Evolutionary conservation across 1,140 invertebrate species (phyloP), one percentile per base, ranked within the genome.

Genomic region (Cydia pomonella): DNA sequence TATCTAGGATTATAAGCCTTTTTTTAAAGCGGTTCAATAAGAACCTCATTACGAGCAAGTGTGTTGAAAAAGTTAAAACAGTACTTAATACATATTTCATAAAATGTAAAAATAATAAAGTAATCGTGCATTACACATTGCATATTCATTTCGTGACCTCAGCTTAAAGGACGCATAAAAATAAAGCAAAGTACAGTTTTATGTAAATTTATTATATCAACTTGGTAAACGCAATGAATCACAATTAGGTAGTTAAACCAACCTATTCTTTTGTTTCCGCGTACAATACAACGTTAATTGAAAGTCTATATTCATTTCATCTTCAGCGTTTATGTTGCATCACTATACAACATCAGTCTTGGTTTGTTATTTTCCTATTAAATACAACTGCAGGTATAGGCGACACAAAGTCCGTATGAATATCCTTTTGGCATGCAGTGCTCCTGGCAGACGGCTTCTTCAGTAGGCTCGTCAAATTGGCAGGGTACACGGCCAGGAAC

Each of bases 381-480:
- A 5, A 81, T 72, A 72, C 90, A 91, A 78, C 82, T 89, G 76
- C 91, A 92, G 27, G 80, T 87, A 10, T 80, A 77, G 23, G 82
- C 84, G 29, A 89, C 80, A 59, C 89, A 92, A 23, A 92, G 77
- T 5, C 88, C 88, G 75, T 85, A 88, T 27, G 85, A 83, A 50
- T 90, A 90, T 73, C 88, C 87, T 78, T 90, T 90, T 29, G 84
- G 87, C 10, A 90, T 75, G 66, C 88, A 90, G 72, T 84, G 87
- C 72, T 83, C 80, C 73, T 85, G 82, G 38, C 88, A 90, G 6
- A 79, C 72, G 1, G 59, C 25, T 18, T 88, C 83, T 64, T 90
- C 87, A 0, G 79, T 83, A 0, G 86, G 78, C 50, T 90, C 88
- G 72, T 87, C 82, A 41, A 80, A 80, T 9, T 85, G 73, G 59